Conservation (phyloP, 2,113 vertebrate genomes). For the Ochotona curzoniae region DNA sequence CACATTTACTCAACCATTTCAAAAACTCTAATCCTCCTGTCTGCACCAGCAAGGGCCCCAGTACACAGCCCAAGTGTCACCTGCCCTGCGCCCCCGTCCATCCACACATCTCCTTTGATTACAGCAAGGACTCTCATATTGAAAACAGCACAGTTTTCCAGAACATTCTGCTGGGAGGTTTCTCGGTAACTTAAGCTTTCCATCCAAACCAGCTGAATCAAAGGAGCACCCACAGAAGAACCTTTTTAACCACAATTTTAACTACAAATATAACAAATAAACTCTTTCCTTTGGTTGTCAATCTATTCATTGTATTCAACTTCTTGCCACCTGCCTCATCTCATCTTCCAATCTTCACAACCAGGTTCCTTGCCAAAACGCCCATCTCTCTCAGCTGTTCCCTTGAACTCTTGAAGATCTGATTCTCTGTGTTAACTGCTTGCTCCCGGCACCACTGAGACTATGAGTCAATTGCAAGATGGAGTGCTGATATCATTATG, state of each 20-base stretch:
- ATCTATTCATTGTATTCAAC: background rate
- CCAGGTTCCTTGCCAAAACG: background rate
- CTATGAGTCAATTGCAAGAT: background rate
- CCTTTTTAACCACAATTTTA: background rate
- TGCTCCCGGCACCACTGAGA: background rate
- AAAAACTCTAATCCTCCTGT: background rate
- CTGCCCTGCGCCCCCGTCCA: background rate
- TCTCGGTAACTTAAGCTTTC: background rate
- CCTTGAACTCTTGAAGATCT: background rate
- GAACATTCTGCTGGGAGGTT: background rate
- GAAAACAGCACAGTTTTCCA: background rate
- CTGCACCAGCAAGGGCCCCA: background rate
- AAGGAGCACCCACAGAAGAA: background rate
- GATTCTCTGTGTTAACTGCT: background rate
- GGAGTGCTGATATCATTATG: background rate
- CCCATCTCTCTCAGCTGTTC: background rate
- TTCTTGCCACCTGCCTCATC: background rate
- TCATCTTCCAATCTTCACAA: conserved; percentile 14
- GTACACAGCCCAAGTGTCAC: background rate
- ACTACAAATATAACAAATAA: background rate
- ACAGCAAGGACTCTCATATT: background rate
- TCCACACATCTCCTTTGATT: background rate
- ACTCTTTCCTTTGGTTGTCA: background rate
- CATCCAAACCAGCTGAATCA: background rate
- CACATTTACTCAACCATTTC: background rate